A percentile compares a stretch with the other conserved stretches of the same genome.
phyloP scores from a whole-genome alignment of 1,140 invertebrate species.

The Melitaea cinxia region DNA sequence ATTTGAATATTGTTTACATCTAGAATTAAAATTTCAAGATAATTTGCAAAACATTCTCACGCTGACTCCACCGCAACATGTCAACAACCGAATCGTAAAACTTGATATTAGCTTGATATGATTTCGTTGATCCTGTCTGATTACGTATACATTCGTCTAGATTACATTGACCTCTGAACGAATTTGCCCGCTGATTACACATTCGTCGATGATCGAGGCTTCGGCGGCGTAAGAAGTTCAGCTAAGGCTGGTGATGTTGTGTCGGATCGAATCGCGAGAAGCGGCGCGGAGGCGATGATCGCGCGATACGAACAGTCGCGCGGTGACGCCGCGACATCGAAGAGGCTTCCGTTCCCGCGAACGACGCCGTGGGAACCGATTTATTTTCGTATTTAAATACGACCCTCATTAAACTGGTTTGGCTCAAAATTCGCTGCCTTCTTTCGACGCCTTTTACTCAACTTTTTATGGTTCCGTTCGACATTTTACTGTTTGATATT shows the following conservation, averaged over 20 bases:
- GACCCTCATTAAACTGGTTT: conserved; percentile 81
- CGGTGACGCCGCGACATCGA: conserved; percentile 60
- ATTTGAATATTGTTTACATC: conserved; percentile 10
- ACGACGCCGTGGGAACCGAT: conserved; percentile 78
- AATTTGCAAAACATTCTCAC: conserved; percentile 51
- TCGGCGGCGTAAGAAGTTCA: conserved; percentile 30
- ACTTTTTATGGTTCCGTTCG: conserved; percentile 80
- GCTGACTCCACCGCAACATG: conserved; percentile 41
- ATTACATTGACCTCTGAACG: conserved; percentile 48
- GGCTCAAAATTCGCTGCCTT: conserved; percentile 79
- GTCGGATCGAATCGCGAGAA: conserved; percentile 37
- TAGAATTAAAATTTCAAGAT: background rate
- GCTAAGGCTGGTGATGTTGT: conserved; percentile 34
- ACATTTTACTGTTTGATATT: conserved; percentile 76
- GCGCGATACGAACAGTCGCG: conserved; percentile 58
- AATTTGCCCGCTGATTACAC: conserved; percentile 31
- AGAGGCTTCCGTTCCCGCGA: conserved; percentile 77
- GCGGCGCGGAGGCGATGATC: conserved; percentile 53
- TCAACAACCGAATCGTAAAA: conserved; percentile 58
- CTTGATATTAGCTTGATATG: conserved; percentile 60
- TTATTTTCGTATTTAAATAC: conserved; percentile 81
- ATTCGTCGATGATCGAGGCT: conserved; percentile 15
- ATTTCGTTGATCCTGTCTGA: conserved; percentile 55
- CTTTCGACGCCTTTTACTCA: conserved; percentile 81
- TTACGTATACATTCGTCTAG: conserved; percentile 47